A percentile compares a stretch with the other conserved stretches of the same genome.
phyloP scores from a whole-genome alignment of 2,888 invertebrate species.

The Argynnis bischoffii region DNA sequence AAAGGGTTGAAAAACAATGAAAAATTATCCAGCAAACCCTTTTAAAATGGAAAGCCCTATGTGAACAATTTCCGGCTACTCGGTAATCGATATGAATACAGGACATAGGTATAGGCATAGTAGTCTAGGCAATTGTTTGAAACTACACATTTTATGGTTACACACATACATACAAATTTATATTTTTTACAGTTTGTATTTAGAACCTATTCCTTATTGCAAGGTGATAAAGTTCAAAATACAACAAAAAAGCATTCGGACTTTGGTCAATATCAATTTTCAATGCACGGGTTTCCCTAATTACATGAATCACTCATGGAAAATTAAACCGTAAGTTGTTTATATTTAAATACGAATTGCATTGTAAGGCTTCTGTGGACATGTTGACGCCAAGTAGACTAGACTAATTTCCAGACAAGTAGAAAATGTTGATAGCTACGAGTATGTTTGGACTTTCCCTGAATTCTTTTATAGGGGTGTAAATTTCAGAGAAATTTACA shows the following conservation, averaged over 20 bases:
- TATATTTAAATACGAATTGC: conserved; percentile 1
- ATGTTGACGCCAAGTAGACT: conserved; percentile 25
- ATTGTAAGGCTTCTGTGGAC: background rate
- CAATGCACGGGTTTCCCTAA: conserved; percentile 22
- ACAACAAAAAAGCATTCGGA: background rate
- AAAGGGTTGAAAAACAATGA: conserved; percentile 21
- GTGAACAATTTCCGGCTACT: conserved; percentile 31
- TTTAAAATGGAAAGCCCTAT: conserved; percentile 27
- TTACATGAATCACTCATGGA: background rate
- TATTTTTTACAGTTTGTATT: background rate
- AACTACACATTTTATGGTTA: background rate
- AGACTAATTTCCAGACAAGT: conserved; percentile 22
- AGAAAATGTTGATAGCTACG: background rate
- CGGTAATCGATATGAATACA: conserved; percentile 20
- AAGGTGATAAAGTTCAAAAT: conserved; percentile 6
- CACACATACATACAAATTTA: background rate
- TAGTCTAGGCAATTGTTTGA: background rate
- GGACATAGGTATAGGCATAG: background rate
- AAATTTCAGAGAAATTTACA: background rate
- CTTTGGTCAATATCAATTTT: conserved; percentile 13
- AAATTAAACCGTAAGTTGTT: conserved; percentile 6
- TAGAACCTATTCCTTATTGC: background rate
- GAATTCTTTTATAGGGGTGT: background rate
- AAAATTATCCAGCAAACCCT: conserved; percentile 13
- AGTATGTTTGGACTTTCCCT: background rate